Percentiles rank a stretch among this genome's conserved stretches.
phyloP scores from a whole-genome alignment of 2,113 vertebrate species.

The Tichodroma muraria region DNA sequence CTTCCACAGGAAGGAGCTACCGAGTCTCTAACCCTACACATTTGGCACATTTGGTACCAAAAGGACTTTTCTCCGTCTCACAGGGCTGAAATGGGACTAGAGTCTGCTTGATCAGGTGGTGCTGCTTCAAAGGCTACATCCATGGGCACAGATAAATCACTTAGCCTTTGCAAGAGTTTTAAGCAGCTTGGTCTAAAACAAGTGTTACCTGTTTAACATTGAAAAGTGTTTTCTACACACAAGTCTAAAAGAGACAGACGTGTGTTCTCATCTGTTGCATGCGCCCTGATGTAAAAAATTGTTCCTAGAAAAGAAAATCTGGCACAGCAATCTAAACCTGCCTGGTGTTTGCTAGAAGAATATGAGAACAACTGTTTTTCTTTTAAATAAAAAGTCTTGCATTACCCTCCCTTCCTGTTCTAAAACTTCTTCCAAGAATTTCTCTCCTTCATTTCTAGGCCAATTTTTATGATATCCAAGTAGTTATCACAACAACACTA shows the following conservation, averaged over 20 bases:
- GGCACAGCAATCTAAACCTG: not conserved
- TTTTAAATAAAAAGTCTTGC: not conserved
- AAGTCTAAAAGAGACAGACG: not conserved
- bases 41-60: fast-evolving
- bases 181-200: not conserved
- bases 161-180: not conserved
- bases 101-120: not conserved
- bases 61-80: not conserved
- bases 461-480: not conserved
- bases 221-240: not conserved
- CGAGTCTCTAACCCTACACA: not conserved
- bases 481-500: not conserved
- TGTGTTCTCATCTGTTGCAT: not conserved
- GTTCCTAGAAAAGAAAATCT: not conserved
- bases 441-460: not conserved
- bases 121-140: not conserved
- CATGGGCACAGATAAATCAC: not conserved
- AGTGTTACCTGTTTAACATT: not conserved
- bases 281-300: not conserved
- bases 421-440: not conserved
- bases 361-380: not conserved
- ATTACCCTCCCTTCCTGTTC: not conserved
- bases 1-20: not conserved
- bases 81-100: not conserved
- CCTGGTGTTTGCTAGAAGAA: not conserved